Base-by-base conservation (phyloP, 30 jellyfish, hydroid and myxozoan species). In the Morbakka virulenta region DNA sequence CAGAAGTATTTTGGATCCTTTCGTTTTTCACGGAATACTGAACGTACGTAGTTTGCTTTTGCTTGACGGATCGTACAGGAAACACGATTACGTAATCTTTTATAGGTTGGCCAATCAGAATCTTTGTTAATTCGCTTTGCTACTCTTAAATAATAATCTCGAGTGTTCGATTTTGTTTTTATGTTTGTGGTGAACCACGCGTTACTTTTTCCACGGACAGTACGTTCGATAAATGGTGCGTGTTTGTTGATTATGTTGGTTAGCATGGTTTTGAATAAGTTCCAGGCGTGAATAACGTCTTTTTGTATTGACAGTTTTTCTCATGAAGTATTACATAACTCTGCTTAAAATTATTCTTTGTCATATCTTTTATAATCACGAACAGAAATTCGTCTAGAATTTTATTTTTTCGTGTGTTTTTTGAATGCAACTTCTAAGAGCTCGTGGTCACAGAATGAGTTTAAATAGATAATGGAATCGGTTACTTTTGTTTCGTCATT, bases 381-480 rank as follows among this genome's bases (percentile, higher is more conserved):
- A 12, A 67, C 36, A 23, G 35, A 68, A 51, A 68, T 68, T 68
- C 80, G 23, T 67, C 80, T 31, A 29, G 80, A 67, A 32, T 22
- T 51, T 29, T 3, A 68, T 68, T 26, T 48, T 67, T 68, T 14
- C 35, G 67, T 29, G 66, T 68, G 32, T 66, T 29, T 68, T 68
- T 68, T 68, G 21, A 32, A 66, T 29, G 35, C 21, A 6, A 68
- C 17, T 6, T 66, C 80, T 29, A 51, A 29, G 74, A 68, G 65
- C 31, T 68, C 80, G 28, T 68, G 74, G 73, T 68, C 80, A 68
- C 80, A 29, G 21, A 68, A 26, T 26, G 75, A 64, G 31, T 48
- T 64, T 64, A 26, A 48, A 22, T 51, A 25, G 31, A 26, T n/a
- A n/a, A n/a, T n/a, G n/a, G n/a, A n/a, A n/a, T n/a, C n/a, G n/a